These are phyloP conservation scores for Oscarella lobularis DNA, from an alignment of 37 sponge, comb jelly and placozoan genomes.

Conservation along the genomic window DNA sequence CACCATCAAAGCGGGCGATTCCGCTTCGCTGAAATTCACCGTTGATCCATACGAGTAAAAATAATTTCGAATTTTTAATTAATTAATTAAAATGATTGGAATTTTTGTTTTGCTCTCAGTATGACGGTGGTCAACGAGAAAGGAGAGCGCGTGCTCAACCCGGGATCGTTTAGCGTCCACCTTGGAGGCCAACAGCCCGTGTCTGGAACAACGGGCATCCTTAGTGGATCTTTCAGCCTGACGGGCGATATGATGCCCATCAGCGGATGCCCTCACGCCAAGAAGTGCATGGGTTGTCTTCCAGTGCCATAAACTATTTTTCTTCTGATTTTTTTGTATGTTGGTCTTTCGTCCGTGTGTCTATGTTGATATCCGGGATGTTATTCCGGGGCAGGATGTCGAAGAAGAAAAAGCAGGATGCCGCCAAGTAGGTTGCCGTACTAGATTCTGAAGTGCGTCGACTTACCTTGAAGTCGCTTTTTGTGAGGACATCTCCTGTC, in stretches of 20 bases:
- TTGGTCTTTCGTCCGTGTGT: too few relatives aligned
- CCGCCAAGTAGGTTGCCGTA: too few relatives aligned
- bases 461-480: too few relatives aligned
- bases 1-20: background rate
- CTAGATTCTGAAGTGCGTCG: too few relatives aligned
- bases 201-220: background rate
- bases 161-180: background rate
- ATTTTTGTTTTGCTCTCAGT: too few relatives aligned
- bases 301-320: background rate
- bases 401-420: too few relatives aligned
- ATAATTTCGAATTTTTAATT: background rate
- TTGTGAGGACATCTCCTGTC: too few relatives aligned
- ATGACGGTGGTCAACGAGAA: background rate
- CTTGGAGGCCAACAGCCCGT: background rate
- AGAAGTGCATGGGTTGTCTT: constrained; percentile 2
- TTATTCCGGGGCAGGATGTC: too few relatives aligned
- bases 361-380: too few relatives aligned
- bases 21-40: background rate
- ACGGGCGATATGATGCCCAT: background rate
- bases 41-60: background rate
- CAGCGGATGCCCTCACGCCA: background rate
- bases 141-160: background rate
- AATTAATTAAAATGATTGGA: too few relatives aligned
- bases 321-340: background rate
- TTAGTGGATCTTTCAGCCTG: background rate